phyloP scores from a whole-genome alignment of 2,113 vertebrate genomes.

The Coryphaenoides rupestris region DNA sequence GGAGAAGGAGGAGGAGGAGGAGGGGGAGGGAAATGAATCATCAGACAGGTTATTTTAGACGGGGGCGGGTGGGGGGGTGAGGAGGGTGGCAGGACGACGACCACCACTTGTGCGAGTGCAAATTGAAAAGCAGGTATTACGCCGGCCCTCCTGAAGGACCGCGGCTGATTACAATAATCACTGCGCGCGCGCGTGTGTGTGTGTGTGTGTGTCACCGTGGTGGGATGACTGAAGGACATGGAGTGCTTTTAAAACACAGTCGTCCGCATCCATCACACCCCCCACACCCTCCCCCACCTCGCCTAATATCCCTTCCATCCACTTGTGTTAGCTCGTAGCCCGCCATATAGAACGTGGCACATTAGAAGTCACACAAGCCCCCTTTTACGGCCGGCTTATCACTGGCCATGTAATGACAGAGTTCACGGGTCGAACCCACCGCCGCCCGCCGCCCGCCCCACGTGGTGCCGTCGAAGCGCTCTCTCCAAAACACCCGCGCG shows the following conservation, averaged over 20 bases:
- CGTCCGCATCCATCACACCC: conserved; percentile 42
- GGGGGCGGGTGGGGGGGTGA: no score
- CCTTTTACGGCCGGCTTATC: conserved; percentile 59
- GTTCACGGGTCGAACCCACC: conserved; percentile 68
- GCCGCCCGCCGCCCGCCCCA: conserved; percentile 40
- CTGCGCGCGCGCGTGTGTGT: no score
- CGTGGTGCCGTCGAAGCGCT: conserved; percentile 54
- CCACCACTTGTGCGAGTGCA: conserved; percentile 53
- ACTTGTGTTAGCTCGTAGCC: neutral
- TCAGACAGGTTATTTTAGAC: no score
- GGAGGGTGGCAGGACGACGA: conserved; percentile 53
- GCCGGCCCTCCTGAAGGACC: conserved; percentile 38
- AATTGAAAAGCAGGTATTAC: conserved; percentile 58
- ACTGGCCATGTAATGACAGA: conserved; percentile 61
- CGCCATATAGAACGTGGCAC: conserved; percentile 64
- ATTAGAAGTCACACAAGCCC: conserved; percentile 66
- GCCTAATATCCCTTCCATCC: conserved; percentile 20
- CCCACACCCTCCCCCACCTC: conserved; percentile 51
- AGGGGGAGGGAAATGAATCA: no score
- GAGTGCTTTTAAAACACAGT: conserved; percentile 64
- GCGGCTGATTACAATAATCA: conserved; percentile 66
- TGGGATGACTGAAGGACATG: conserved; percentile 50
- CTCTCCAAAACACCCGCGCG: conserved; percentile 35
- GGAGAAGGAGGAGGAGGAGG: no score
- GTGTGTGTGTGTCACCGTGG: conserved; percentile 41